Evolutionary conservation across 2,113 vertebrate species (phyloP), one percentile per base, ranked within the genome.

Genomic region (Caranx ignobilis): DNA sequence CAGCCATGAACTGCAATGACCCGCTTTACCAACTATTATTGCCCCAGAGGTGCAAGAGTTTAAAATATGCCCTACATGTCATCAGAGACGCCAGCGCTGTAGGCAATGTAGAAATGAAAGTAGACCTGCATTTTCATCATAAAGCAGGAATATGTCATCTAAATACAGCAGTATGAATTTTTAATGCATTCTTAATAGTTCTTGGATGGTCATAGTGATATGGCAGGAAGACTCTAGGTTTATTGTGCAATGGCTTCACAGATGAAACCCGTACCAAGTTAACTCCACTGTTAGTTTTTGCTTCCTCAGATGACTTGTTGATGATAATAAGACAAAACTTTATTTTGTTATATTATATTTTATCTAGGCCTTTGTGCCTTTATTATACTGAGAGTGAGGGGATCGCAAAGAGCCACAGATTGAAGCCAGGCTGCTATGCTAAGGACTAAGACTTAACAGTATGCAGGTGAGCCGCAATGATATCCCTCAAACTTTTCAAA

Each of bases 21-120:
- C 11, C 5, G 18, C 48, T 75, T 69, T 61, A 39, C 18, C n/a
- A 62, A 52, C 54, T 56, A 12, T 73, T 55, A 72, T 78, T 3
- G 2, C 0, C 41, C 48, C 41, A 32, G 18, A 71, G 55, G 26
- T 48, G 32, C 34, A 55, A 9, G 7, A 48, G 41, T 39, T 63
- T 16, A 26, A 43, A 59, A 19, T 43, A 67, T 60, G 45, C 41
- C 57, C 59, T 26, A 55, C n/a, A 32, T 69, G 71, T 52, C 76
- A 57, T 81, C n/a, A 54, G 41, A 50, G 43, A 71, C 2, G 2
- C 26, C 13, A 37, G 34, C 37, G 64, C 76, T 66, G 19, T 37
- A 45, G 71, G 68, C 47, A 13, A 68, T 71, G 43, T 31, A 55
- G 45, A 63, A 65, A 47, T 63, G n/a, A 82, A 82, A 61, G 37